phyloP scores from a whole-genome alignment of 53 echinoderm and acorn worm species.

The Hippasteria phrygiana region DNA sequence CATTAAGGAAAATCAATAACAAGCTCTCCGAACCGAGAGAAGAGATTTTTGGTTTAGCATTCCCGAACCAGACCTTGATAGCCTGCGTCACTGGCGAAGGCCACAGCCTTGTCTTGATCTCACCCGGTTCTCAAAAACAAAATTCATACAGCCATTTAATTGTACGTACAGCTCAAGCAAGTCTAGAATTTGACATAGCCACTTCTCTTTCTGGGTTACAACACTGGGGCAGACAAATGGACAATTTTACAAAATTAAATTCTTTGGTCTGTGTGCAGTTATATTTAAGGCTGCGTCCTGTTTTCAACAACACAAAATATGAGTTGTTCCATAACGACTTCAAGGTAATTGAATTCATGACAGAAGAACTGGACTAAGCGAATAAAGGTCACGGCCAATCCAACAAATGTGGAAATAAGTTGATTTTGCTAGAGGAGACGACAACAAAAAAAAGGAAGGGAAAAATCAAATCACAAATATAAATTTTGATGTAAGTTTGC shows the following conservation, averaged over 20 bases:
- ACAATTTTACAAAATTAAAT: neutral
- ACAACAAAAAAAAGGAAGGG: neutral
- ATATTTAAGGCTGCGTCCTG: neutral
- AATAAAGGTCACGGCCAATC: neutral
- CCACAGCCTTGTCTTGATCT: neutral
- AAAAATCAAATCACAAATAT: neutral
- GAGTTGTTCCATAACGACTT: neutral
- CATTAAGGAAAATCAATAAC: slow-evolving; percentile 32
- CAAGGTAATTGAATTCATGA: neutral
- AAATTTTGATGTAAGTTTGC: too few species aligned
- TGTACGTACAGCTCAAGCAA: neutral
- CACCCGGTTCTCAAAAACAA: too few species aligned
- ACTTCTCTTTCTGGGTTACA: neutral
- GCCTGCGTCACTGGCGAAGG: slow-evolving; percentile 5
- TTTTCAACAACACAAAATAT: neutral
- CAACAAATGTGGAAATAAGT: neutral
- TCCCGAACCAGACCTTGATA: neutral
- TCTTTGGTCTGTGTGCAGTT: neutral
- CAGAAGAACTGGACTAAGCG: neutral
- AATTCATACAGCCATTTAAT: too few species aligned
- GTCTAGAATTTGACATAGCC: neutral
- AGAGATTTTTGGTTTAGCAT: neutral
- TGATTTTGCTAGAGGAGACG: neutral
- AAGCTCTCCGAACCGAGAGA: neutral
- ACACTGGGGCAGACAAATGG: neutral